Evolutionary conservation across 2,888 invertebrate genomes (phyloP), one percentile per base, ranked within the genome.

Genomic region (Drosophila anomalata): DNA sequence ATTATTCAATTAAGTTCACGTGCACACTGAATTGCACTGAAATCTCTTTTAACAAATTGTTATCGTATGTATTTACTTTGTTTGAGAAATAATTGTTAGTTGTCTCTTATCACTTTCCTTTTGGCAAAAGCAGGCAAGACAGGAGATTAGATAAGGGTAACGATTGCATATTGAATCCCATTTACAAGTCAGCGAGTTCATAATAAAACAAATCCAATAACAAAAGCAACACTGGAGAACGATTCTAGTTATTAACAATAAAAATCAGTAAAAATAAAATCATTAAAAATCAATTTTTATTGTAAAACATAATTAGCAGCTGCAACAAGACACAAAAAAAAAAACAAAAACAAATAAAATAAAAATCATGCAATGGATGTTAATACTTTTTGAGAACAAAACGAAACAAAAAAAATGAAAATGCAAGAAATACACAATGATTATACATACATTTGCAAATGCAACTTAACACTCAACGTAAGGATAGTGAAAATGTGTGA

Each of bases 401-500:
- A 72, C 65, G 17, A 44, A 73, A 69, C 78, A 63, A 8, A 29
- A 29, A 8, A 29, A 29, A 29, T 9, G 29, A 29, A 74, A 71
- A 79, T 70, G 83, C 75, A 83, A 79, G 29, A 52, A 55, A 67
- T 75, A 78, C 69, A 81, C 76, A 81, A 76, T 63, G 63, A 88
- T 88, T 83, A 83, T 88, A 83, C 29, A 29, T 29, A 29, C 83
- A 84, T 84, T 87, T 87, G 85, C 84, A 84, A 83, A 83, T 68
- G 85, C 77, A 84, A 78, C 84, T 87, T 79, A 87, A 80, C 75
- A 84, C 80, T 76, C 78, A 83, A 86, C 74, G 73, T 84, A 84
- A 84, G 84, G 77, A 86, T 86, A 84, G 77, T 80, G 81, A 80
- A 81, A 75, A 62, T 81, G 87, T 80, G 80, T 80, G 84, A 87